Evolutionary conservation across 2,113 vertebrate genomes (phyloP).

Genomic region (Sminthopsis crassicaudata): DNA sequence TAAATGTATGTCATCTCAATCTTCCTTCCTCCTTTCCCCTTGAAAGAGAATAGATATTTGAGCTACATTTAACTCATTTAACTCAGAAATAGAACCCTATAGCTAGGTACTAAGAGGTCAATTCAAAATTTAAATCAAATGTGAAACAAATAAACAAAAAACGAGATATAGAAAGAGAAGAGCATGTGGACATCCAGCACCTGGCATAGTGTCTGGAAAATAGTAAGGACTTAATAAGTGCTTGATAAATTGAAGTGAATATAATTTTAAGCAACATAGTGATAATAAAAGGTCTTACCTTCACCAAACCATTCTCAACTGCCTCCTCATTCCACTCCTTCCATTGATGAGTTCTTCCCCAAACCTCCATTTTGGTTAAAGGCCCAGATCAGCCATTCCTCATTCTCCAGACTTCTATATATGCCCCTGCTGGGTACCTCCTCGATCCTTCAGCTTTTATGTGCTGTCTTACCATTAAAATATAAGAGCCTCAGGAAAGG

Average conservation of each 20-base stretch:
- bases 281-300: background rate
- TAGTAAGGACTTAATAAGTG: background rate
- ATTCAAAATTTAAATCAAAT: background rate
- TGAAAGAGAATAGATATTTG: background rate
- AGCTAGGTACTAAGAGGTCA: background rate
- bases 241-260: background rate
- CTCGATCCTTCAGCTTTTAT: background rate
- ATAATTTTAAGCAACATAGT: background rate
- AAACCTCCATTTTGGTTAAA: background rate
- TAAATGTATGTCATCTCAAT: background rate
- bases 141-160: background rate
- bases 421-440: background rate
- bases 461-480: background rate
- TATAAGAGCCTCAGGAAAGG: background rate
- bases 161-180: background rate
- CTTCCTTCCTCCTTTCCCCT: background rate
- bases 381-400: background rate
- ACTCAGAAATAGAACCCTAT: background rate
- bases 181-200: background rate
- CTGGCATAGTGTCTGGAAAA: background rate
- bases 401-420: background rate
- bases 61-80: background rate
- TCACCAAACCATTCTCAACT: background rate
- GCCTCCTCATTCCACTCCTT: background rate
- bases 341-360: background rate